Percentiles rank a stretch among this genome's conserved stretches.
These are phyloP conservation scores for Ophonus ardosiacus DNA, from an alignment of 2,888 invertebrate species.

Conservation along the genomic window DNA sequence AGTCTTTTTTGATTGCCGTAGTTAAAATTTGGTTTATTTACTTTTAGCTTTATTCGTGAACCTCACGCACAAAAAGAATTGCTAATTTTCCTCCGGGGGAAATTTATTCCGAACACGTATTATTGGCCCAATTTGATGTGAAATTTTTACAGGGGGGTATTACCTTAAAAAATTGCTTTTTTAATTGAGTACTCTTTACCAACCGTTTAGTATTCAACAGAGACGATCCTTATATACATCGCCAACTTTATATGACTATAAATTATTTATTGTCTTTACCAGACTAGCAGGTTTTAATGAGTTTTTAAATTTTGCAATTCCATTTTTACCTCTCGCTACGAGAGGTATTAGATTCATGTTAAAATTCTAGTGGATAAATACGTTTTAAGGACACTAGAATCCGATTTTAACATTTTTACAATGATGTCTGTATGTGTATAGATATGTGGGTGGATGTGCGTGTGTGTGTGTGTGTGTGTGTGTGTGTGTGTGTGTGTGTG, in stretches of 20 bases:
- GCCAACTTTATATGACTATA: neutral
- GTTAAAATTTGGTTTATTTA: conserved; percentile 59
- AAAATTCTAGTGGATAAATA: too few species aligned
- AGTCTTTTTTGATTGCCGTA: conserved; percentile 60
- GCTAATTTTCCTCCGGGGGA: neutral
- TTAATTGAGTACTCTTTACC: conserved; percentile 26
- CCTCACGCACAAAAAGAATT: conserved; percentile 25
- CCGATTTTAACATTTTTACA: too few species aligned
- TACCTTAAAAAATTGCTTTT: conserved; percentile 59
- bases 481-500: too few species aligned
- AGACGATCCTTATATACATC: neutral
- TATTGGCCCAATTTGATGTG: conserved; percentile 42
- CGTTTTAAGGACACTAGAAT: too few species aligned
- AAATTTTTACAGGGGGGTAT: conserved; percentile 58
- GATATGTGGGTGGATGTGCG: too few species aligned
- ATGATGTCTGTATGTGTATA: too few species aligned
- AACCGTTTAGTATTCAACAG: neutral
- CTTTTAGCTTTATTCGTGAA: conserved; percentile 35
- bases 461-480: too few species aligned
- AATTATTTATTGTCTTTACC: neutral
- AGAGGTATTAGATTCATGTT: too few species aligned
- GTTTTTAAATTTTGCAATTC: too few species aligned
- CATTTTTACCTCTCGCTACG: too few species aligned
- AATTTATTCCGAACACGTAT: conserved; percentile 46
- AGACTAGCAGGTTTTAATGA: too few species aligned